Percentiles rank a stretch among this genome's conserved stretches.
Evolutionary conservation across 2,888 invertebrate genomes (phyloP).

Genomic region (Xestia ashworthii): DNA sequence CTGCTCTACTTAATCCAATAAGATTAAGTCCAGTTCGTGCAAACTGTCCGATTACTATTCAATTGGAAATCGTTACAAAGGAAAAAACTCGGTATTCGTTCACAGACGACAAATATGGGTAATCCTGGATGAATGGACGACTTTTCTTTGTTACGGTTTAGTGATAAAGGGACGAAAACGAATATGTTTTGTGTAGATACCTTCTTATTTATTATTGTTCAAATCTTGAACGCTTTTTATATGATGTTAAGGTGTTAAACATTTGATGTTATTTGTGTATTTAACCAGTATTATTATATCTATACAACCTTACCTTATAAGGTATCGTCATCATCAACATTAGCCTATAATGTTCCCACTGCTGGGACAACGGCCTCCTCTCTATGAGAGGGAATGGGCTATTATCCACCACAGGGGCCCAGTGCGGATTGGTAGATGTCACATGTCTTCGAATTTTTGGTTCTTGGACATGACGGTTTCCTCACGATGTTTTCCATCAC

Average conservation of each 20-base stretch:
- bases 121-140: slow-evolving; percentile 35
- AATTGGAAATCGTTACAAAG: slow-evolving; percentile 42
- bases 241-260: background rate
- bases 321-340: too few relatives aligned
- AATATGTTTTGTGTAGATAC: background rate
- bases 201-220: background rate
- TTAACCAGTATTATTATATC: background rate
- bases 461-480: too few relatives aligned
- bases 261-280: background rate
- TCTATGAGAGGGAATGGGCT: too few relatives aligned
- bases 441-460: too few relatives aligned
- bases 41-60: slow-evolving; percentile 39
- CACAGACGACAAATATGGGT: slow-evolving; percentile 45
- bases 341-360: too few relatives aligned
- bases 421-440: too few relatives aligned
- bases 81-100: slow-evolving; percentile 24
- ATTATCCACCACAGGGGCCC: too few relatives aligned
- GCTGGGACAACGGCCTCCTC: too few relatives aligned
- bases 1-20: slow-evolving; percentile 28
- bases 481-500: too few relatives aligned
- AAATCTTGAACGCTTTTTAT: background rate
- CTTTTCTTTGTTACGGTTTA: slow-evolving; percentile 32
- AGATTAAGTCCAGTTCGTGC: slow-evolving; percentile 39
- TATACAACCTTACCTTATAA: too few relatives aligned
- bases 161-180: slow-evolving; percentile 22